phyloP scores from a whole-genome alignment of 2,113 vertebrate genomes.

The Hippopotamus amphibius region DNA sequence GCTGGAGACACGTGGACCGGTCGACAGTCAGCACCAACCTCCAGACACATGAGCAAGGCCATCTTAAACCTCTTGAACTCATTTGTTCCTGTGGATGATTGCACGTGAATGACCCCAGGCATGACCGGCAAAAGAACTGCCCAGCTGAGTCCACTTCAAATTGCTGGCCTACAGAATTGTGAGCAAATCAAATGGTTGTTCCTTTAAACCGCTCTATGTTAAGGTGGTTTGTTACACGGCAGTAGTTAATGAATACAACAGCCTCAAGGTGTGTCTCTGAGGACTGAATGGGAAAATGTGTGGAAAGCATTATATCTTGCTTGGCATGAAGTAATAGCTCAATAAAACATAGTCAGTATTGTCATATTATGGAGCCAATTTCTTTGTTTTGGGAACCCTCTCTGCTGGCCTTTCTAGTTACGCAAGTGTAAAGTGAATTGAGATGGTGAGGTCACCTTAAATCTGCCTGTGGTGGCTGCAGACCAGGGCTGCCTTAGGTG shows the following conservation, averaged over 20 bases:
- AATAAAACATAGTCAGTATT: neutral
- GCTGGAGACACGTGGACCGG: neutral
- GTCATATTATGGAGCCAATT: neutral
- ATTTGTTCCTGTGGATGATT: neutral
- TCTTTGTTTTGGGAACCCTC: neutral
- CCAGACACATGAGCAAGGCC: neutral
- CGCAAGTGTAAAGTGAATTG: neutral
- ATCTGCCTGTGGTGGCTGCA: neutral
- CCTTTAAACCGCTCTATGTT: neutral
- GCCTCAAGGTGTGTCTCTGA: neutral
- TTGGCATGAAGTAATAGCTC: neutral
- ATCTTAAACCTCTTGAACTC: neutral
- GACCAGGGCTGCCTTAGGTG: neutral
- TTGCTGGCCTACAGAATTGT: neutral
- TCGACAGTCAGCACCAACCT: neutral
- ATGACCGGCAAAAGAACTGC: neutral
- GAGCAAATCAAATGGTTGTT: neutral
- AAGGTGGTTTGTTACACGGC: neutral
- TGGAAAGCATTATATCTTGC: neutral
- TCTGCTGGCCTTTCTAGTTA: neutral
- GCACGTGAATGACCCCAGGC: neutral
- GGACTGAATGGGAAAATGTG: neutral
- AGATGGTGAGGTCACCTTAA: neutral
- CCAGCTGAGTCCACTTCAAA: neutral
- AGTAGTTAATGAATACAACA: accelerated